Evolutionary conservation across 2,888 invertebrate genomes (phyloP).

Genomic region (Dromius quadrimaculatus): DNA sequence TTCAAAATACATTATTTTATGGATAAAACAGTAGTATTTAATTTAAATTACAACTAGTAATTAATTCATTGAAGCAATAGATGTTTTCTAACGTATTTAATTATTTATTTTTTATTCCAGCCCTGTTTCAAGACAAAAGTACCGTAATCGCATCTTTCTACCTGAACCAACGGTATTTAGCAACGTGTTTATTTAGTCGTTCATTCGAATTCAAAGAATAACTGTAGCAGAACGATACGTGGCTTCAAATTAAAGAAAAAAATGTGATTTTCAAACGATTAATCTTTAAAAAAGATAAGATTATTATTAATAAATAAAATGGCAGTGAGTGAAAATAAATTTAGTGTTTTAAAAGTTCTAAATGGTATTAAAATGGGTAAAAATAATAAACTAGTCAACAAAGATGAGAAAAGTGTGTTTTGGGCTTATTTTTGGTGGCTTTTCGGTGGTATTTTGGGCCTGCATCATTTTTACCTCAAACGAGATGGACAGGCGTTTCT

Average conservation of each 20-base stretch:
- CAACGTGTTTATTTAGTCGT: constrained; percentile 52
- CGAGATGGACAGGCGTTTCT: constrained; percentile 92
- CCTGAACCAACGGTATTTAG: constrained; percentile 53
- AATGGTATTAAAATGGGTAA: constrained; percentile 36
- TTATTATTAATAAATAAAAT: not conserved
- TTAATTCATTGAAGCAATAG: too few species aligned
- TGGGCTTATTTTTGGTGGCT: constrained; percentile 88
- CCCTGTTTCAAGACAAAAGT: constrained; percentile 34
- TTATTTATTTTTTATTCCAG: constrained; percentile 4
- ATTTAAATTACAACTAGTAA: too few species aligned
- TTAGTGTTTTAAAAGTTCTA: constrained; percentile 4
- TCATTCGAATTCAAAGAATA: not conserved
- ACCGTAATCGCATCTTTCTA: constrained; percentile 38
- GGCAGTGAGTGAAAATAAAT: constrained; percentile 11
- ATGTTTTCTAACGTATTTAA: too few species aligned
- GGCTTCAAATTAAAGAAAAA: too few species aligned
- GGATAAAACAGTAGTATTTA: too few species aligned
- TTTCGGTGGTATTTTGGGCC: constrained; percentile 87
- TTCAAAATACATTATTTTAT: too few species aligned
- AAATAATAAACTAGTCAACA: constrained; percentile 45
- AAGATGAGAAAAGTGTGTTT: constrained; percentile 71
- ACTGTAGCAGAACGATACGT: not conserved
- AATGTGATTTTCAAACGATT: too few species aligned
- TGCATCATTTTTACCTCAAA: constrained; percentile 91
- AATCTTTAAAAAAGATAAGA: not conserved